Conservation (phyloP, 2,113 vertebrate species). For the Dolichotis patagonum region DNA sequence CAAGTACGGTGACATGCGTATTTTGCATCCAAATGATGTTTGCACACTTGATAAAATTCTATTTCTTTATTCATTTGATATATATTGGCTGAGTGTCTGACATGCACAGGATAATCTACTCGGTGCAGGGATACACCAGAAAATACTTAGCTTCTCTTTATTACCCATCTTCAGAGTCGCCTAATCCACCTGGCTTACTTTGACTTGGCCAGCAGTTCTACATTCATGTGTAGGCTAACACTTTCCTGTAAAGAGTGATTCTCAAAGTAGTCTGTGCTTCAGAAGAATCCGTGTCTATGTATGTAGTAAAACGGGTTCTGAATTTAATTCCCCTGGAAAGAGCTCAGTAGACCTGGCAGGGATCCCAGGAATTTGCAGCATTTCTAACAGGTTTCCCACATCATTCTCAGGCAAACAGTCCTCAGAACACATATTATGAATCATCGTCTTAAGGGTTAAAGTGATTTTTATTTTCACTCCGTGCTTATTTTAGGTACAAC, state of each 20-base stretch:
- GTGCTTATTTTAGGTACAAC: slow-evolving; percentile 17
- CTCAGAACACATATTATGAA: slow-evolving; percentile 23
- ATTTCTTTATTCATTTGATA: neutral
- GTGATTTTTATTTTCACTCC: slow-evolving; percentile 25
- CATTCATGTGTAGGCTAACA: neutral
- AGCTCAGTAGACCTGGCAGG: neutral
- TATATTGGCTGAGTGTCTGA: neutral
- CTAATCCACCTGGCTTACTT: neutral
- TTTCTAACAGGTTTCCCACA: slow-evolving; percentile 54
- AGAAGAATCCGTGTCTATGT: slow-evolving; percentile 21
- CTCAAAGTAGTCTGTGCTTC: neutral
- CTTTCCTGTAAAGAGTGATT: neutral
- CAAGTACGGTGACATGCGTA: neutral
- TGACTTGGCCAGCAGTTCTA: neutral
- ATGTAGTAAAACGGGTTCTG: slow-evolving; percentile 51
- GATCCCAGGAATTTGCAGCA: slow-evolving; percentile 19
- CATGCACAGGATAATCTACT: neutral
- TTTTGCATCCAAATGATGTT: slow-evolving; percentile 35
- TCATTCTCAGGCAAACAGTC: slow-evolving; percentile 43
- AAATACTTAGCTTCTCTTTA: neutral
- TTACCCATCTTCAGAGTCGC: neutral
- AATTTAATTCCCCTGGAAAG: slow-evolving; percentile 36
- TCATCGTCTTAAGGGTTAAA: slow-evolving; percentile 20
- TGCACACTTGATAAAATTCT: neutral
- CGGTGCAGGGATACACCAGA: neutral